Percentiles rank a stretch among this genome's conserved stretches.
phyloP scores from a whole-genome alignment of 2,797 vertebrate species.

The Nannoperca obscura region DNA sequence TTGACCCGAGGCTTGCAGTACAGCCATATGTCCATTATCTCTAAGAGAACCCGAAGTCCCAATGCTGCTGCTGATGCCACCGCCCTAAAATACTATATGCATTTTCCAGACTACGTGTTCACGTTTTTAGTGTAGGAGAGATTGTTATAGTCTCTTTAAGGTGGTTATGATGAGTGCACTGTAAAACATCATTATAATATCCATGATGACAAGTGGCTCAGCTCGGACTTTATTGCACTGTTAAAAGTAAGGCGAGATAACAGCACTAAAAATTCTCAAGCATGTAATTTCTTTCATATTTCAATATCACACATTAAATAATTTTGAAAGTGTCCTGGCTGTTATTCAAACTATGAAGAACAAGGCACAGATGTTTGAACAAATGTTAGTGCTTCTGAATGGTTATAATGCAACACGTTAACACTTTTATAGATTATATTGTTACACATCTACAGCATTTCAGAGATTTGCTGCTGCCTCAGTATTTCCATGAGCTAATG shows the following conservation, averaged over 20 bases:
- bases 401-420: neutral
- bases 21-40: constrained; percentile 35
- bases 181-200: constrained; percentile 25
- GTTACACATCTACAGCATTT: neutral
- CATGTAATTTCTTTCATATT: neutral
- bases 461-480: neutral
- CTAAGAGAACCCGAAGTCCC: constrained; percentile 26
- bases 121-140: neutral
- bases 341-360: constrained; percentile 1
- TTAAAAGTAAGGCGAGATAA: constrained; percentile 17
- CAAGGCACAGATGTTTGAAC: neutral
- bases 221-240: constrained; percentile 7
- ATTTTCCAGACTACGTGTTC: constrained; percentile 5
- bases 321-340: neutral
- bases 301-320: neutral
- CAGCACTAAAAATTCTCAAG: constrained; percentile 2
- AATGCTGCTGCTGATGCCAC: neutral
- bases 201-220: constrained; percentile 6
- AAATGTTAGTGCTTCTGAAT: neutral
- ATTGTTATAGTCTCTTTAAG: constrained; percentile 12
- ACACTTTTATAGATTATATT: neutral
- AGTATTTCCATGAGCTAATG: neutral
- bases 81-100: constrained; percentile 12
- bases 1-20: constrained; percentile 50
- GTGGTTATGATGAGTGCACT: neutral